Evolutionary conservation across 2,888 invertebrate species (phyloP).

Genomic region (Lasioglossum villosulum): DNA sequence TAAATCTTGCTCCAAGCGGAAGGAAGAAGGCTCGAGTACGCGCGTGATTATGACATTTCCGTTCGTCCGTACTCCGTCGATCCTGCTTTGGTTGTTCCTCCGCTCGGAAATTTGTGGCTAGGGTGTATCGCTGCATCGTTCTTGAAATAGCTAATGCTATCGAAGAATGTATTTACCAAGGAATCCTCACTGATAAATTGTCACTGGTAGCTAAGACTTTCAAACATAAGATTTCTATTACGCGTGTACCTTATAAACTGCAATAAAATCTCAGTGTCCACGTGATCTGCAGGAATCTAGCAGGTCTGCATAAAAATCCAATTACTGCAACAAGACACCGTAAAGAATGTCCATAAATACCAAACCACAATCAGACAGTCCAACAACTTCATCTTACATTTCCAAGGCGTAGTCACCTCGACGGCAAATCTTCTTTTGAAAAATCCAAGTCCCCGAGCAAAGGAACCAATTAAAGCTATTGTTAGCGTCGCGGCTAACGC

Average conservation of each 20-base stretch:
- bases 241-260: neutral
- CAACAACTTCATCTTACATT: neutral
- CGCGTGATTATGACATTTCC: conserved; percentile 55
- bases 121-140: neutral
- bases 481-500: conserved; percentile 3
- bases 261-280: neutral
- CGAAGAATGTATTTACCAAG: neutral
- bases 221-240: neutral
- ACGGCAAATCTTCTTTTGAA: neutral
- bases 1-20: conserved; percentile 3
- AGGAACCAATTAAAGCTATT: conserved; percentile 1
- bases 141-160: neutral
- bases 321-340: neutral
- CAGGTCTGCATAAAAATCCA: neutral
- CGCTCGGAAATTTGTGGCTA: neutral
- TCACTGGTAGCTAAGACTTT: neutral
- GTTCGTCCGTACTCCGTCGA: neutral
- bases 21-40: neutral
- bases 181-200: neutral
- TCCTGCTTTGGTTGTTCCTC: no score
- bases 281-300: neutral
- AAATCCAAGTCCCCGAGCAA: neutral
- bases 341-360: neutral
- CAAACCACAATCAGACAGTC: neutral
- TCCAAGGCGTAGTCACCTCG: neutral